phyloP scores from a whole-genome alignment of 2,113 vertebrate genomes.

The Aptenodytes forsteri region DNA sequence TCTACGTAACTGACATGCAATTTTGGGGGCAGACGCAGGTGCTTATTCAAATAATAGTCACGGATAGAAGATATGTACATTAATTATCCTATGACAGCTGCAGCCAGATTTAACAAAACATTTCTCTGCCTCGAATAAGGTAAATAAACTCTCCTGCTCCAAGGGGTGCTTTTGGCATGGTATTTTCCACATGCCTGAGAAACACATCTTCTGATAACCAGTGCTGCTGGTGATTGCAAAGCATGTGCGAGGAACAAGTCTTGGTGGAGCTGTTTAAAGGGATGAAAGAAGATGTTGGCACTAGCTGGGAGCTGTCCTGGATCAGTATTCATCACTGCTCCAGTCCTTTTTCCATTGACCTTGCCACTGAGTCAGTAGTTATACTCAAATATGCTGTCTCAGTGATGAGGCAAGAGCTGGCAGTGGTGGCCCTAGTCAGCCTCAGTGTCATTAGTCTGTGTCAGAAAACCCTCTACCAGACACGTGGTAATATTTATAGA shows the following conservation, averaged over 20 bases:
- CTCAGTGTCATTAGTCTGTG: neutral
- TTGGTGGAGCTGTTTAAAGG: neutral
- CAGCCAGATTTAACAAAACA: slow-evolving; percentile 11
- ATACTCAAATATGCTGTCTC: neutral
- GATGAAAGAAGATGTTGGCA: neutral
- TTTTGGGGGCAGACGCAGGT: neutral
- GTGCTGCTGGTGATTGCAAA: neutral
- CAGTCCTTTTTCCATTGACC: neutral
- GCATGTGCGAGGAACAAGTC: neutral
- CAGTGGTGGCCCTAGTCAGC: neutral
- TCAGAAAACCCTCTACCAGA: neutral
- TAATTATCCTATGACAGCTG: neutral
- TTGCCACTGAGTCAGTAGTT: neutral
- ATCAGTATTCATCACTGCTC: neutral
- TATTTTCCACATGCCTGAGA: neutral
- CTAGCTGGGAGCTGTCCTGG: neutral
- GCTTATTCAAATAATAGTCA: slow-evolving; percentile 11
- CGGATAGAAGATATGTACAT: neutral
- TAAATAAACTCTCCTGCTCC: neutral
- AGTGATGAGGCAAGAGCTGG: neutral
- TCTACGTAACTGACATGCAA: neutral
- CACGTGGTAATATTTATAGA: neutral
- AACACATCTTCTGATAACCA: neutral
- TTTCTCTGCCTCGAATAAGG: neutral
- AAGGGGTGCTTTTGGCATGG: neutral